Evolutionary conservation across 1,140 invertebrate species (phyloP), one percentile per base, ranked within the genome.

Genomic region (Plodia interpunctella): DNA sequence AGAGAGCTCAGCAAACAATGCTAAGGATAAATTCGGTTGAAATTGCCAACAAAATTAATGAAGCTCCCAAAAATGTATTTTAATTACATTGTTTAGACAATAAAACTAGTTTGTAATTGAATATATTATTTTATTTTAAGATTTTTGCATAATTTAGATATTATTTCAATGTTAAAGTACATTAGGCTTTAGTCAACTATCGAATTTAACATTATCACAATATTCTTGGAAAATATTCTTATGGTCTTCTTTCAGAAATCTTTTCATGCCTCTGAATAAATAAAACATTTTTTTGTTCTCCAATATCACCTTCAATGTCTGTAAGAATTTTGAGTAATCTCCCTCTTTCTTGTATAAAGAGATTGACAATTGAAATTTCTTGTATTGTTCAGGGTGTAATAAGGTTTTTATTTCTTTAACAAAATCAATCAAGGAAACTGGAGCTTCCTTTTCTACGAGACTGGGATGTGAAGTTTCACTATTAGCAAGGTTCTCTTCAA

Each of bases 21-120:
- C 69, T 96, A 49, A 90, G 95, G 68, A 96, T 96, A 57, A 96
- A 95, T 72, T 90, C 91, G 2, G 93, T 96, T 49, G 77, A 85
- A 60, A 87, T 89, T 57, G 58, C 59, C 0, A 82, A 80, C 65
- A 85, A 70, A 56, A 87, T 89, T 44, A 89, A 89, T 76, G 74
- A 80, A 67, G 60, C 71, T 11, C 61, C 76, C 4, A 83, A 74
- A 50, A 85, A 87, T 79, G 73, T 74, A 21, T 79, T 77, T 65
- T 85, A 52, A 83, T 59, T 35, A 21, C 28, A 62, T 19, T 60
- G 57, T 60, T 32, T 63, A 57, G 55, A 60, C 62, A 63, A 70
- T 56, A 74, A 68, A 69, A 61, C 53, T 44, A 50, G 28, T 55
- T 38, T 49, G 21, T 55, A 25, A 44, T 59, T 18, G n/a, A 49